phyloP scores from a whole-genome alignment of 1,140 invertebrate species.

The Drosophila parvula region DNA sequence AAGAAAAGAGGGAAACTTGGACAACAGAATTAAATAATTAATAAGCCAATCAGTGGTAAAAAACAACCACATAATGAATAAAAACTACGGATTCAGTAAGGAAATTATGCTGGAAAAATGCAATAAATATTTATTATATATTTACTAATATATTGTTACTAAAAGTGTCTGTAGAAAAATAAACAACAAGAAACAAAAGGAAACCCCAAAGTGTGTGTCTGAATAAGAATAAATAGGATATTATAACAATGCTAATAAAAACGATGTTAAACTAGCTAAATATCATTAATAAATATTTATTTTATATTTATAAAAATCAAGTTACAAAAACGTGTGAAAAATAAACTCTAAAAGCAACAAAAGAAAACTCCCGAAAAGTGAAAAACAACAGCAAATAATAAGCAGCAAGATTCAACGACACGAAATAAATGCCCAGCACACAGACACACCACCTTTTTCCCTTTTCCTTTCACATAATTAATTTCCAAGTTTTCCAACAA shows the following conservation, averaged over 20 bases:
- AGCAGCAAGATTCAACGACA: slow-evolving; percentile 15
- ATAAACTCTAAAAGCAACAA: background rate
- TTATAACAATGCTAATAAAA: too few species aligned
- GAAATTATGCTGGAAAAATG: background rate
- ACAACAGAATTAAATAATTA: slow-evolving; percentile 23
- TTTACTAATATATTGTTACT: too few species aligned
- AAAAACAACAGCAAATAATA: slow-evolving; percentile 1
- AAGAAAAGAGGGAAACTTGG: too few species aligned
- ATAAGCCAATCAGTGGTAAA: slow-evolving; percentile 17
- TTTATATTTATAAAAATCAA: background rate
- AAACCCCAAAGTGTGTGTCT: too few species aligned
- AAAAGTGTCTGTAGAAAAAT: too few species aligned
- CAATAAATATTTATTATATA: too few species aligned
- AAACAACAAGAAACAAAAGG: too few species aligned
- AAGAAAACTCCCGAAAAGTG: background rate
- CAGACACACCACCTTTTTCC: slow-evolving; percentile 1
- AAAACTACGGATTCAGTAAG: slow-evolving; percentile 1
- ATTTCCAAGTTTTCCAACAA: slow-evolving; percentile 39
- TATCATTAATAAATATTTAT: too few species aligned
- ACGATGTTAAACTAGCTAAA: too few species aligned
- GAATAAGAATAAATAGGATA: too few species aligned
- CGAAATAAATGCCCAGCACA: slow-evolving; percentile 26
- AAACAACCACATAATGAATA: slow-evolving; percentile 7
- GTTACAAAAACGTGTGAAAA: background rate
- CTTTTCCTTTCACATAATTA: slow-evolving; percentile 34